A percentile compares a stretch with the other conserved stretches of the same genome.
Evolutionary conservation across 2,797 vertebrate genomes (phyloP).

Genomic region (Percopsis omiscomaycus): DNA sequence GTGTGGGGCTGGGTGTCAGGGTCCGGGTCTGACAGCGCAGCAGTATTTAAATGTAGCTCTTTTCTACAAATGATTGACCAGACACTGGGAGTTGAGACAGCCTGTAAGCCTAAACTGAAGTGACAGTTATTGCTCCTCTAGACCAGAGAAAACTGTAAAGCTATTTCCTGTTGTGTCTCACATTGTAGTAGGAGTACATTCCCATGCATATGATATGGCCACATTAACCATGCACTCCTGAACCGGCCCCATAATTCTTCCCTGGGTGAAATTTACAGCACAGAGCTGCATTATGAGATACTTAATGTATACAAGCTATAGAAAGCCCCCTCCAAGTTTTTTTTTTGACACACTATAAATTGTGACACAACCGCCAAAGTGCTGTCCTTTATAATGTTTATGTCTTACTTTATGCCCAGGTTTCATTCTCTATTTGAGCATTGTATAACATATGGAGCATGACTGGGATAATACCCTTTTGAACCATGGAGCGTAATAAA

Average conservation of each 20-base stretch:
- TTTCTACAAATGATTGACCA: slow-evolving; percentile 74
- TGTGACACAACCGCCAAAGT: slow-evolving; percentile 55
- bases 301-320: slow-evolving; percentile 52
- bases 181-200: slow-evolving; percentile 80
- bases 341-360: slow-evolving; percentile 68
- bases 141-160: slow-evolving; percentile 74
- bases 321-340: slow-evolving; percentile 48
- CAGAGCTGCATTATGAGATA: slow-evolving; percentile 62
- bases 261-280: slow-evolving; percentile 65
- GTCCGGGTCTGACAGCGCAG: slow-evolving; percentile 47
- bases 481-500: background rate
- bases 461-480: slow-evolving; percentile 1
- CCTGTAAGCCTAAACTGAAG: slow-evolving; percentile 77
- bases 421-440: slow-evolving; percentile 21
- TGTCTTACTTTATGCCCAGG: slow-evolving; percentile 39
- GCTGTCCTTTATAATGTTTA: slow-evolving; percentile 58
- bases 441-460: slow-evolving; percentile 19
- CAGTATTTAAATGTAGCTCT: slow-evolving; percentile 65
- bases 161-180: slow-evolving; percentile 85
- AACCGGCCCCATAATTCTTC: slow-evolving; percentile 69
- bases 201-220: slow-evolving; percentile 75
- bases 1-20: slow-evolving; percentile 25
- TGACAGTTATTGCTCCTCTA: slow-evolving; percentile 82
- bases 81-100: slow-evolving; percentile 68
- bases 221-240: slow-evolving; percentile 72